A percentile compares a stretch with the other conserved stretches of the same genome.
Evolutionary conservation across 2,888 invertebrate species (phyloP).

Genomic region (Allygus modestus): DNA sequence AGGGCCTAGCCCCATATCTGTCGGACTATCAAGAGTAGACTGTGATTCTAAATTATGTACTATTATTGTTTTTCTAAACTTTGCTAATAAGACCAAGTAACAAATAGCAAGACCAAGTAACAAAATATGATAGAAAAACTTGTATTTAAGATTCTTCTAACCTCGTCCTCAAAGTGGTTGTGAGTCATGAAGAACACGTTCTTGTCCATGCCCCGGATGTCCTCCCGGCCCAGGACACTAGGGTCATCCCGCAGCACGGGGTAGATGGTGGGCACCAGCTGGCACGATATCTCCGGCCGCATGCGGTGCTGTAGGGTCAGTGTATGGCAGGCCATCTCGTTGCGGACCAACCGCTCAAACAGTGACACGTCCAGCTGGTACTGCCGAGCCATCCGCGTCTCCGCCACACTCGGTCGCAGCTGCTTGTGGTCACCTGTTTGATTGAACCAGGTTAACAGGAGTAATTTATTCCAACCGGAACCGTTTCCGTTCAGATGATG

Average conservation of each 20-base stretch:
- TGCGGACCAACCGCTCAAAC: constrained; percentile 88
- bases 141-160: no score
- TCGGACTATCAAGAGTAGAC: no score
- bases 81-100: background rate
- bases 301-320: constrained; percentile 87
- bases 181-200: constrained; percentile 85
- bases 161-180: constrained; percentile 78
- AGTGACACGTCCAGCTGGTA: constrained; percentile 87
- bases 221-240: constrained; percentile 77
- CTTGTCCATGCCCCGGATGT: constrained; percentile 79
- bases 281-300: constrained; percentile 81
- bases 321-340: constrained; percentile 79
- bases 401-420: constrained; percentile 84
- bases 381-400: constrained; percentile 81
- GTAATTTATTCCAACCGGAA: no score
- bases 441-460: background rate
- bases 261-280: constrained; percentile 82
- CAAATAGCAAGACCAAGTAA: background rate
- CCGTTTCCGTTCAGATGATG: no score
- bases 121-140: no score
- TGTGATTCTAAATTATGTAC: no score
- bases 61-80: no score
- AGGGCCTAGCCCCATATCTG: no score
- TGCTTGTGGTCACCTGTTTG: constrained; percentile 87
- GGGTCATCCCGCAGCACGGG: constrained; percentile 79